These are phyloP conservation scores for Drosophila diplacantha DNA, from an alignment of 2,888 invertebrate species.

Conservation along the genomic window DNA sequence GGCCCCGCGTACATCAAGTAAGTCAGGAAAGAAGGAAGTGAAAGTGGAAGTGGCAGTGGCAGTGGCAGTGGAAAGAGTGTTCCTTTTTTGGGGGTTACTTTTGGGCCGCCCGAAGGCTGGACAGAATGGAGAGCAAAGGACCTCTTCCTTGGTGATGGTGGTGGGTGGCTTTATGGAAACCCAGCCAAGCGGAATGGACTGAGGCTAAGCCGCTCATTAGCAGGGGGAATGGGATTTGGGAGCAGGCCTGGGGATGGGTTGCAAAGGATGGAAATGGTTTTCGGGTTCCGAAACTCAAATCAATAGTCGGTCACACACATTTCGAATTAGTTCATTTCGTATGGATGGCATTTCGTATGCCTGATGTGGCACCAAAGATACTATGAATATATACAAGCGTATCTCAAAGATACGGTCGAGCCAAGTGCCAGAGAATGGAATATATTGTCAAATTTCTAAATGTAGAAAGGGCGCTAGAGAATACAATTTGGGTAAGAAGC, in stretches of 20 bases:
- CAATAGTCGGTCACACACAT: conserved; percentile 35
- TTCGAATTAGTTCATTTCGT: conserved; percentile 35
- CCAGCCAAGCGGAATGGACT: conserved; percentile 53
- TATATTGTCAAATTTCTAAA: conserved; percentile 8
- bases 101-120: background rate
- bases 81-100: conserved; percentile 47
- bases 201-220: conserved; percentile 46
- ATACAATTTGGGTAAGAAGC: background rate
- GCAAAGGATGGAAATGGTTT: conserved; percentile 25
- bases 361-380: conserved; percentile 21
- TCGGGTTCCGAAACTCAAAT: conserved; percentile 24
- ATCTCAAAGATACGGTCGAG: conserved; percentile 10
- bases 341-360: conserved; percentile 30
- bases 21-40: background rate
- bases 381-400: conserved; percentile 1
- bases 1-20: conserved; percentile 19
- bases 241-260: background rate
- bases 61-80: conserved; percentile 2
- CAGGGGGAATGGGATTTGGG: conserved; percentile 13
- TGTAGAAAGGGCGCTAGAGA: background rate
- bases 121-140: conserved; percentile 2
- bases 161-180: conserved; percentile 42
- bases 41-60: background rate
- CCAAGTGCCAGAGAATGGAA: conserved; percentile 1
- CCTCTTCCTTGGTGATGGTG: conserved; percentile 1